These are phyloP conservation scores for Tenebrio molitor DNA, from an alignment of 1,140 invertebrate genomes.

Conservation along the genomic window DNA sequence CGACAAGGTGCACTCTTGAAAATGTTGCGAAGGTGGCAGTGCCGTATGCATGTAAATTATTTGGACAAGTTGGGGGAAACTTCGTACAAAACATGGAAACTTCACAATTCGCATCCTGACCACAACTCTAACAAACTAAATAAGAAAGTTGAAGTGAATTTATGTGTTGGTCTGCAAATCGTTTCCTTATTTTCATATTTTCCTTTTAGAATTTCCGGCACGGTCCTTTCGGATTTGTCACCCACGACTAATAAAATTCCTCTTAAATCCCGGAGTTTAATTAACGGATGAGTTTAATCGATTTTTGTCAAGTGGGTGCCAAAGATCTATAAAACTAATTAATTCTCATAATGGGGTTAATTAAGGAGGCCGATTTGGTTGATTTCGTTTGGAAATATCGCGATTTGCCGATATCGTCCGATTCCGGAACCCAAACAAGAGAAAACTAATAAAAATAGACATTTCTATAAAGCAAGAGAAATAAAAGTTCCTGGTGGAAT, in stretches of 20 bases:
- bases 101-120: slow-evolving; percentile 21
- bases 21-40: background rate
- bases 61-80: slow-evolving; percentile 24
- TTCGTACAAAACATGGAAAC: slow-evolving; percentile 23
- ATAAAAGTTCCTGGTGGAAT: slow-evolving; percentile 19
- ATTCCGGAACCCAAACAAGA: background rate
- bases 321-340: slow-evolving; percentile 36
- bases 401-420: background rate
- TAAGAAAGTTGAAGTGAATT: slow-evolving; percentile 34
- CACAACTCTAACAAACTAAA: slow-evolving; percentile 36
- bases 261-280: slow-evolving; percentile 16
- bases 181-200: slow-evolving; percentile 39
- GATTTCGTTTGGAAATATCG: slow-evolving; percentile 2
- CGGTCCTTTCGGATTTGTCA: slow-evolving; percentile 12
- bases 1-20: slow-evolving; percentile 2
- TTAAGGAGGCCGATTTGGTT: slow-evolving; percentile 3
- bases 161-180: slow-evolving; percentile 31
- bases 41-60: slow-evolving; percentile 30
- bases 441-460: slow-evolving; percentile 28
- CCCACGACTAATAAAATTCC: slow-evolving; percentile 28
- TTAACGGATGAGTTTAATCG: slow-evolving; percentile 32
- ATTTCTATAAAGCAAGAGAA: slow-evolving; percentile 22
- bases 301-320: slow-evolving; percentile 28
- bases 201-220: slow-evolving; percentile 7
- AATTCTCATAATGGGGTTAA: slow-evolving; percentile 34